Percentiles rank a stretch among this genome's conserved stretches.
These are phyloP conservation scores for Narcine bancroftii DNA, from an alignment of 2,113 vertebrate genomes.

Conservation along the genomic window DNA sequence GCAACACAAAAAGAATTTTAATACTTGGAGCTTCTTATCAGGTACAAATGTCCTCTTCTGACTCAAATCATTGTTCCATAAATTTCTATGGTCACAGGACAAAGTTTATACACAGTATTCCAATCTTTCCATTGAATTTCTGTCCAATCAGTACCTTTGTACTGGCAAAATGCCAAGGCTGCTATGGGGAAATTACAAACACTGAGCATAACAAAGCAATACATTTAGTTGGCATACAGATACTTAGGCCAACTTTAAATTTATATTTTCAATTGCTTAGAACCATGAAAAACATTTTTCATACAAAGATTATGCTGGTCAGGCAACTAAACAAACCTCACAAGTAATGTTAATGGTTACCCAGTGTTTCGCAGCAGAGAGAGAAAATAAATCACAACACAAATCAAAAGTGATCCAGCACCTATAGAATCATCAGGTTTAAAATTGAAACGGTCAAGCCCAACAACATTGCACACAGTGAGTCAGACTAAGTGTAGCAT, in stretches of 20 bases:
- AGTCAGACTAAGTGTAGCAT: background rate
- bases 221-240: background rate
- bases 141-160: background rate
- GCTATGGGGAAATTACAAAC: slow-evolving; percentile 33
- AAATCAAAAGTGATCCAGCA: background rate
- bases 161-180: slow-evolving; percentile 25
- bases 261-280: background rate
- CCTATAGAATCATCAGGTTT: background rate
- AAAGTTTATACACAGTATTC: background rate
- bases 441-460: background rate
- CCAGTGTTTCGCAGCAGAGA: background rate
- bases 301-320: background rate
- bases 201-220: slow-evolving; percentile 24
- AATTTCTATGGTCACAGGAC: background rate
- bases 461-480: background rate
- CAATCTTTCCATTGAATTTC: slow-evolving; percentile 17
- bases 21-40: background rate
- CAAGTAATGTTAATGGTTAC: background rate
- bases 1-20: background rate
- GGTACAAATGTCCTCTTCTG: background rate
- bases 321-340: background rate
- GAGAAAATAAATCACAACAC: background rate
- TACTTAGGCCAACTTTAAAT: background rate
- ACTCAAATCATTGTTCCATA: background rate
- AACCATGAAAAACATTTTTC: background rate